Evolutionary conservation across 2,888 invertebrate genomes (phyloP).

Genomic region (Ochropleura plecta): DNA sequence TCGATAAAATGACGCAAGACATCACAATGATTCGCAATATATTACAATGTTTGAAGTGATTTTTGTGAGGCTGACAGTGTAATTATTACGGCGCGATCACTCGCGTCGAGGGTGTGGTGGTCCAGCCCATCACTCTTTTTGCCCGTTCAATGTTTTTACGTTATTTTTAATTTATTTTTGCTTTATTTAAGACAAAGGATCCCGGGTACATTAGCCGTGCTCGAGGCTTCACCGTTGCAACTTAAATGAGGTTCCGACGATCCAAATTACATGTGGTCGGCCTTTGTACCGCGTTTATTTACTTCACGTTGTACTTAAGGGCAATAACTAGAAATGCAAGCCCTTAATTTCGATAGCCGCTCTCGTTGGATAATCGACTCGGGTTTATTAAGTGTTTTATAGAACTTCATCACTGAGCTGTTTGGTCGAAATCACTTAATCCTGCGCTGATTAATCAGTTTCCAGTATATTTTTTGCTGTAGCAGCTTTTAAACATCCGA

Average conservation of each 20-base stretch:
- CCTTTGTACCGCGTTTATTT: constrained; percentile 87
- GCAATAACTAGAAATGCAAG: constrained; percentile 86
- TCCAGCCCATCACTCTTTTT: constrained; percentile 85
- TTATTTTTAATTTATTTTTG: constrained; percentile 87
- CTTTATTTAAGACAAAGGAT: constrained; percentile 86
- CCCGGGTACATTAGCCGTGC: constrained; percentile 83
- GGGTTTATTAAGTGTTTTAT: constrained; percentile 81
- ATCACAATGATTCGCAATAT: constrained; percentile 56
- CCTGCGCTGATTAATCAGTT: constrained; percentile 12
- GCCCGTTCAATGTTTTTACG: constrained; percentile 86
- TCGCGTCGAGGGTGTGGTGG: constrained; percentile 83
- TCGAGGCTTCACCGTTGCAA: constrained; percentile 80
- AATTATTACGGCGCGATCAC: constrained; percentile 85
- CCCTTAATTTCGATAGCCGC: constrained; percentile 86
- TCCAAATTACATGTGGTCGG: constrained; percentile 87
- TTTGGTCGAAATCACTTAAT: constrained; percentile 71
- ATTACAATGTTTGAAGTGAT: constrained; percentile 74
- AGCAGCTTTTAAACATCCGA: constrained; percentile 7
- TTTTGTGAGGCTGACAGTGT: constrained; percentile 84
- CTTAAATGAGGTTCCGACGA: constrained; percentile 88
- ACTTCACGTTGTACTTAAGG: constrained; percentile 90
- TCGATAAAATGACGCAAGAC: constrained; percentile 48
- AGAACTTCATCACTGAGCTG: constrained; percentile 71
- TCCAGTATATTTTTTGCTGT: not conserved
- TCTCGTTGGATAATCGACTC: constrained; percentile 78